phyloP scores from a whole-genome alignment of 2,888 invertebrate genomes.

The Troides oblongomaculatus region DNA sequence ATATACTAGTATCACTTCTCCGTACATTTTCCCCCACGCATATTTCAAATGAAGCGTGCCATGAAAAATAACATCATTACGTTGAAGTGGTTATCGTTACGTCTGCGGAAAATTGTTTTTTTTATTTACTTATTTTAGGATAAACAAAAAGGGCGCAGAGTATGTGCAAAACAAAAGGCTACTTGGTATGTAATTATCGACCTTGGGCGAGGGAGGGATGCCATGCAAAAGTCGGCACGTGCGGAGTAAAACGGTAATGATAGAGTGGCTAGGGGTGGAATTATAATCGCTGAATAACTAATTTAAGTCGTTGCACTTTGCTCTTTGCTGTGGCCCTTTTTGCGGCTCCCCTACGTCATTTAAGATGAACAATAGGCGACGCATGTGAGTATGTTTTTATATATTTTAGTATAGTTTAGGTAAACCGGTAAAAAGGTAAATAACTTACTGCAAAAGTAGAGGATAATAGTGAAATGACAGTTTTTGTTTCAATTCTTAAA shows the following conservation, averaged over 20 bases:
- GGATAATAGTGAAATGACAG: neutral
- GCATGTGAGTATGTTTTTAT: conserved; percentile 56
- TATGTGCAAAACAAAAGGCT: conserved; percentile 51
- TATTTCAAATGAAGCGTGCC: conserved; percentile 13
- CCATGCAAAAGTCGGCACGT: conserved; percentile 66
- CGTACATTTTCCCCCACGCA: conserved; percentile 4
- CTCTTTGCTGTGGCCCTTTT: conserved; percentile 64
- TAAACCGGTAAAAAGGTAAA: no score
- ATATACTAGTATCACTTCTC: neutral
- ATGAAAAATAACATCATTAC: conserved; percentile 25
- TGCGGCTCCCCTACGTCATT: conserved; percentile 55
- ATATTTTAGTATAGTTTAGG: conserved; percentile 47
- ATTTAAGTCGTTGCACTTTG: conserved; percentile 75
- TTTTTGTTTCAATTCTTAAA: no score
- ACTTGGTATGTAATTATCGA: conserved; percentile 65
- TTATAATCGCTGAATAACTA: conserved; percentile 77
- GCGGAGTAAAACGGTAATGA: conserved; percentile 75
- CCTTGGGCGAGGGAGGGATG: conserved; percentile 68
- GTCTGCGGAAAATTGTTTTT: conserved; percentile 38
- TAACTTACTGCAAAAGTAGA: neutral
- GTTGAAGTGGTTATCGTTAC: conserved; percentile 34
- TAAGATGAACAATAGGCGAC: conserved; percentile 25
- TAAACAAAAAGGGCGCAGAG: conserved; percentile 45
- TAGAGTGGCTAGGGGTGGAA: conserved; percentile 73
- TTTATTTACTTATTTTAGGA: conserved; percentile 34